Base-by-base conservation (phyloP, 2,888 invertebrate genomes). In the Oligia strigilis region DNA sequence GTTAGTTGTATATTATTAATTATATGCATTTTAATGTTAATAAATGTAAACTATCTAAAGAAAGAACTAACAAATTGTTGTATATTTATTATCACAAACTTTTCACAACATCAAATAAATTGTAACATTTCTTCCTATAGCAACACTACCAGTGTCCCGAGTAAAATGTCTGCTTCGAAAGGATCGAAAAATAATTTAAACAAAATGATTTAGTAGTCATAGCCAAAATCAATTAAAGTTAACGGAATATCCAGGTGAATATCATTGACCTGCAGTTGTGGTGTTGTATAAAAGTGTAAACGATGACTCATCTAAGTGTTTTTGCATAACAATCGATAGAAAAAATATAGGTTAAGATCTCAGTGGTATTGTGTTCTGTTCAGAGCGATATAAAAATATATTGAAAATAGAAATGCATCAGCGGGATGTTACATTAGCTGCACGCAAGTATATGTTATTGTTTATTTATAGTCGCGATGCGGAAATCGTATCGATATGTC, bases 321-420 rank as follows among this genome's bases (percentile, higher is more conserved):
- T 96, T 96, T 95, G 96, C 96, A 96, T 96, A 96, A 96, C 96
- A 97, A 97, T 97, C 96, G 96, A 97, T 97, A 94, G 94, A 95
- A 94, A 94, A 95, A 95, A 97, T 96, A 96, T 96, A 97, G 97
- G 97, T 97, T 97, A 97, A 96, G 94, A 96, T 95, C 94, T 95
- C 91, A 92, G 93, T 93, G 94, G 92, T 94, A 94, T 95, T 95
- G 94, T 95, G 94, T 95, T 94, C 93, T 89, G 91, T 93, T 94
- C 89, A 86, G 90, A 94, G 93, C 93, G 93, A 93, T 94, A 93
- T 92, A 94, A 93, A 94, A 93, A 93, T 93, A 92, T 91, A 93
- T 92, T 92, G 90, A 92, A 93, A 93, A 92, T 92, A 93, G 92
- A 92, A 93, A 92, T 92, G 91, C 90, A 93, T 92, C 92, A 89